Conservation (phyloP, 2,113 vertebrate species). For the Nothobranchius furzeri region DNA sequence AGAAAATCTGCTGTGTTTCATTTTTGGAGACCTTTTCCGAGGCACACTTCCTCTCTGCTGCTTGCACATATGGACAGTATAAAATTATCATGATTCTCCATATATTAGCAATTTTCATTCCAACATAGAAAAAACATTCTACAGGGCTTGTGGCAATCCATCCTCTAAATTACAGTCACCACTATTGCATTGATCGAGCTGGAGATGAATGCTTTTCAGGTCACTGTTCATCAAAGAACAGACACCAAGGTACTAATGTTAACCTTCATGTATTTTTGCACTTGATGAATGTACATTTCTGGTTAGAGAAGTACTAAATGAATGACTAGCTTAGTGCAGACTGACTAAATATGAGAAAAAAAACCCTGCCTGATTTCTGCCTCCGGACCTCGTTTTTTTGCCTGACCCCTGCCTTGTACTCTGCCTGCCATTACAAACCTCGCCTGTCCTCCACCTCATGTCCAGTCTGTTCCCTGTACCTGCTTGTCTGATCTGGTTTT, state of each 20-base stretch:
- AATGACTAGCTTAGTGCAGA: not conserved
- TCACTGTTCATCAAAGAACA: not conserved
- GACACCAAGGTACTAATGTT: not conserved
- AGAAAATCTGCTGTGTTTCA: not conserved
- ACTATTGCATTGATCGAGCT: not conserved
- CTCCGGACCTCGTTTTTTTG: too few relatives aligned
- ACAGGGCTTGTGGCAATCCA: not conserved
- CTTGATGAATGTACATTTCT: not conserved
- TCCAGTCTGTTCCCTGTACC: too few relatives aligned
- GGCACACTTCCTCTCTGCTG: not conserved
- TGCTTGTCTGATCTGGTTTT: too few relatives aligned
- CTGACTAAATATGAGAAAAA: conserved; percentile 9
- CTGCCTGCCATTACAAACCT: too few relatives aligned
- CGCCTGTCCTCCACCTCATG: too few relatives aligned
- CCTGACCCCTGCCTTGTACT: too few relatives aligned
- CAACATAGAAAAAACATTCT: not conserved
- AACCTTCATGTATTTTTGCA: conserved; percentile 2
- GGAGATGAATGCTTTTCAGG: not conserved
- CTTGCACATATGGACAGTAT: conserved; percentile 1
- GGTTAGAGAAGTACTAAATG: not conserved
- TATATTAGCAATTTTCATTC: not conserved
- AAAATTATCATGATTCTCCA: conserved; percentile 7
- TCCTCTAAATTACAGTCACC: not conserved
- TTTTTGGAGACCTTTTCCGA: not conserved
- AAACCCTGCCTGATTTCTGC: too few relatives aligned